phyloP scores from a whole-genome alignment of 2,797 vertebrate species.

The Chiroxiphia lanceolata region DNA sequence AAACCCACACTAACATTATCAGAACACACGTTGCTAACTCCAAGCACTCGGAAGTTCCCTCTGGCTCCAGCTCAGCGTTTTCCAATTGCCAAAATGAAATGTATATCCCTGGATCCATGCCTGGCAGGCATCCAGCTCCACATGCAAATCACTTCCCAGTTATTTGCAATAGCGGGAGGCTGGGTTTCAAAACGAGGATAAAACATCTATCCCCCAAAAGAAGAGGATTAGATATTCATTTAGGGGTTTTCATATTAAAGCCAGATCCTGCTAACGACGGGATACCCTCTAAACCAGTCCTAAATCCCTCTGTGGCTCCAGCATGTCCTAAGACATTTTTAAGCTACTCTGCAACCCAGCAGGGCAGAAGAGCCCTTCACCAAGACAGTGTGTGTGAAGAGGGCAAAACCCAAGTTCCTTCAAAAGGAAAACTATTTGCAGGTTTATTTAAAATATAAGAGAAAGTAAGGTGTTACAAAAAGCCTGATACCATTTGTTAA shows the following conservation, averaged over 20 bases:
- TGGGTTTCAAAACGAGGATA: neutral
- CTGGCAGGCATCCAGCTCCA: neutral
- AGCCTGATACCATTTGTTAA: neutral
- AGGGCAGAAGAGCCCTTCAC: neutral
- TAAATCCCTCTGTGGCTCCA: neutral
- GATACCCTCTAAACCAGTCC: neutral
- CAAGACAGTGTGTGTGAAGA: neutral
- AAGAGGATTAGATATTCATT: neutral
- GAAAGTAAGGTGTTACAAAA: neutral
- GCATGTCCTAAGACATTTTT: neutral
- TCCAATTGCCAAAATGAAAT: neutral
- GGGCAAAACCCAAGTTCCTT: neutral
- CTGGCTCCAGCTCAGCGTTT: neutral
- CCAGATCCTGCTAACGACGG: neutral
- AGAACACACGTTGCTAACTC: neutral
- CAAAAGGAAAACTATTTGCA: neutral
- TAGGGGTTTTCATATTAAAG: neutral
- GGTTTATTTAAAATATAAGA: neutral
- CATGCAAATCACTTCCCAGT: neutral
- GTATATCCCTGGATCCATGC: rapidly evolving
- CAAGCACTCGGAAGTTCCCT: neutral
- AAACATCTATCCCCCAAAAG: neutral
- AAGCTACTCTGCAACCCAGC: neutral
- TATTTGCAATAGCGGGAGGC: neutral
- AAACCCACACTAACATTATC: neutral